Base-by-base conservation (phyloP, 2,797 vertebrate species). In the Poecilia gillii region DNA sequence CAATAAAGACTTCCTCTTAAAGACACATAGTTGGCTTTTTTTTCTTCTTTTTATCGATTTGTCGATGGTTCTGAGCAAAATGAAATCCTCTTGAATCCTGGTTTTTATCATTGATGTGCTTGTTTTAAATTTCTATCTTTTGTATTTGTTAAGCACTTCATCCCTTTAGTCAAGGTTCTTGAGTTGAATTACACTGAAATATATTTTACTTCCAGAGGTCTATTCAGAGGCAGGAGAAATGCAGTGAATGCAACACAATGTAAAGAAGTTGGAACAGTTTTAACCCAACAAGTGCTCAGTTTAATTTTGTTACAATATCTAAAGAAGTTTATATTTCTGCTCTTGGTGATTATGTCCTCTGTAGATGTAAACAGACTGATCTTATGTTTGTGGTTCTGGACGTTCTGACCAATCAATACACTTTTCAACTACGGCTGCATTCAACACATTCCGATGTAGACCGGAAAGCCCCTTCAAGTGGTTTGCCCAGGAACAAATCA, bases 1-100 rank as follows among this genome's bases (percentile, higher is more conserved):
- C 79, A 82, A 81, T 88, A 47, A 45, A 45, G 23, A 45, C 68
- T 71, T 71, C 9, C 36, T 68, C 79, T 25, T 25, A 51, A 68
- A 23, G 62, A 87, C 70, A 74, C 80, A 59, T 11, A 78, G 36
- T 73, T 76, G 66, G 25, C 23, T 53, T 11, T 53, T 51, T 3
- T 0, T 71, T 41, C 7, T 8, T 33, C 18, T 71, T 84, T 57
- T n/a, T 77, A 39, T 7, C 7, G 64, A 76, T 79, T 46, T 46
- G 31, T 49, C 79, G 79, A 78, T 43, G 53, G 75, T 81, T 81
- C 25, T 25, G 46, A 39, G 43, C n/a, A n/a, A 62, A 16, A 64
- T 43, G 12, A 41, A 76, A 74, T 70, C 4, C 51, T 43, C 62
- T 73, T n/a, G 71, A 81, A 81, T 79, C 79, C 68, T 71, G 33